These are phyloP conservation scores for Oscheius sp. DNA, from an alignment of 2,888 invertebrate species.

Conservation along the genomic window DNA sequence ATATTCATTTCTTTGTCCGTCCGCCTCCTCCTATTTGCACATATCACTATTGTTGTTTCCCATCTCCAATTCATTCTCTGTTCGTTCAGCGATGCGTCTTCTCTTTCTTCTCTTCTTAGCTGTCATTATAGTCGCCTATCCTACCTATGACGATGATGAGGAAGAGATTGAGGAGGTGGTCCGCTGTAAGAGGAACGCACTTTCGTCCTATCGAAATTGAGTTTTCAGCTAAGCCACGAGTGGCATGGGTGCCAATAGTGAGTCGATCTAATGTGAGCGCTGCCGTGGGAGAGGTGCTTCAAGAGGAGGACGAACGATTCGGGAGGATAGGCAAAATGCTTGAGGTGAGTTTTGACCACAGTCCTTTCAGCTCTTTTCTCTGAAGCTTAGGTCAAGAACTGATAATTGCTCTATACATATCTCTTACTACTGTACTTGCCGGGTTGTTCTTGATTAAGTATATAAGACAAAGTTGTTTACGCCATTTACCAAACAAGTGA, in stretches of 20 bases:
- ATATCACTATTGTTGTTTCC: slow-evolving; percentile 11
- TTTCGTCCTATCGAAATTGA: not conserved
- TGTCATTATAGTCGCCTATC: not conserved
- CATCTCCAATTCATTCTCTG: not conserved
- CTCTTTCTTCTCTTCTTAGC: not conserved
- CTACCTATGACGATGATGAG: slow-evolving; percentile 10
- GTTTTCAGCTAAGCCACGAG: slow-evolving; percentile 20
- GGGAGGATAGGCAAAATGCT: slow-evolving; percentile 22
- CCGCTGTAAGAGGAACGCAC: not conserved
- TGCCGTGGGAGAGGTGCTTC: slow-evolving; percentile 7
- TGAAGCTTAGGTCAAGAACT: not conserved
- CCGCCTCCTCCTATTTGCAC: not conserved
- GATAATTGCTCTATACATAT: no score
- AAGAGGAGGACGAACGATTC: slow-evolving; percentile 6
- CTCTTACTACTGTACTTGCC: no score
- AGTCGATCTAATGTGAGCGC: slow-evolving; percentile 5
- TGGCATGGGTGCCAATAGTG: slow-evolving; percentile 23
- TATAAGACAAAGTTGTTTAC: no score
- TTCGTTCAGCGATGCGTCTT: not conserved
- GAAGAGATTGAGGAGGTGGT: slow-evolving; percentile 16
- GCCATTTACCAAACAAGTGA: no score
- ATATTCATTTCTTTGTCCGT: not conserved
- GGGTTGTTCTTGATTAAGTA: no score
- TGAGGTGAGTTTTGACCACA: slow-evolving; percentile 7
- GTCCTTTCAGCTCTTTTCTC: slow-evolving; percentile 1